Percentiles rank a stretch among this genome's conserved stretches.
phyloP scores from a whole-genome alignment of 2,113 vertebrate genomes.

The Serinus canaria region DNA sequence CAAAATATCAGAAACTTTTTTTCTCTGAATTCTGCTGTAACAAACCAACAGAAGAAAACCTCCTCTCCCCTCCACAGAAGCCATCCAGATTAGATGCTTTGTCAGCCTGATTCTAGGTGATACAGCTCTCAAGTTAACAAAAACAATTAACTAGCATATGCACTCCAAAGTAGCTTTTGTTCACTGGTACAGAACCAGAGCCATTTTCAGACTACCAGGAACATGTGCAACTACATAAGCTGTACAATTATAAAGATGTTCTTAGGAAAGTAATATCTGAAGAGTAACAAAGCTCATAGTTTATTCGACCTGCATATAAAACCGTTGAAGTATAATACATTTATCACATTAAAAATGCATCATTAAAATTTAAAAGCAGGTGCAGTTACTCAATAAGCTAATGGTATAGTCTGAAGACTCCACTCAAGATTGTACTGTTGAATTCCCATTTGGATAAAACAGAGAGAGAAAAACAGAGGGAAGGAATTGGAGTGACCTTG shows the following conservation, averaged over 20 bases:
- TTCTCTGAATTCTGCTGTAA: background rate
- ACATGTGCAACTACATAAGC: conserved; percentile 6
- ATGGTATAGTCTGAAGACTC: conserved; percentile 75
- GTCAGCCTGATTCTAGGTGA: background rate
- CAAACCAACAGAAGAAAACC: background rate
- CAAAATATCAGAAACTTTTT: background rate
- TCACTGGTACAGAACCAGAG: conserved; percentile 15
- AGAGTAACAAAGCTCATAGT: conserved; percentile 75
- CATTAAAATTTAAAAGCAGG: conserved; percentile 81
- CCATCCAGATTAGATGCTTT: background rate
- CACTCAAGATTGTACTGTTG: conserved; percentile 72
- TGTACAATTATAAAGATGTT: conserved; percentile 42
- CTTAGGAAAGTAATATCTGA: conserved; percentile 63
- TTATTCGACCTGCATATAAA: conserved; percentile 76
- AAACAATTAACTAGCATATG: background rate
- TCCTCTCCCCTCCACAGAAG: background rate
- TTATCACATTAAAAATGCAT: conserved; percentile 81
- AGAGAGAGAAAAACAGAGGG: conserved; percentile 45
- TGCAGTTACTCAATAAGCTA: conserved; percentile 78
- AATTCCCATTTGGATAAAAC: conserved; percentile 74
- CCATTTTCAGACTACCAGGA: background rate
- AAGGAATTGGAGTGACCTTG: conserved; percentile 72
- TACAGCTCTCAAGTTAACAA: background rate
- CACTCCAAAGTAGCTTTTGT: background rate
- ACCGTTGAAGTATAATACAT: conserved; percentile 76